Percentiles rank a stretch among this genome's conserved stretches.
Conservation (phyloP, 1,140 invertebrate genomes). For the Orius insidiosus region DNA sequence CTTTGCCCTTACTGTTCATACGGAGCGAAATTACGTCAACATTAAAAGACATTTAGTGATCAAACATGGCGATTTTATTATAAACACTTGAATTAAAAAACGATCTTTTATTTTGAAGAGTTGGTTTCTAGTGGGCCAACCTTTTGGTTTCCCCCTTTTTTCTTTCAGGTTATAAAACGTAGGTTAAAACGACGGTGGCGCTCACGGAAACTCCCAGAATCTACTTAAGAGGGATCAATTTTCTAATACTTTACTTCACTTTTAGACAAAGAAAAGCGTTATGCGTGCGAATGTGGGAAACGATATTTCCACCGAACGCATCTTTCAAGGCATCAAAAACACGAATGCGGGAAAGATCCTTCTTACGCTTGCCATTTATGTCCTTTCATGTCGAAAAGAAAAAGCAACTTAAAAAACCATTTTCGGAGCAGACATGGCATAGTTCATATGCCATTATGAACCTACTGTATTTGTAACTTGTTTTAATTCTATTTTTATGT, state of each 20-base stretch:
- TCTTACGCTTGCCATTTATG: constrained; percentile 45
- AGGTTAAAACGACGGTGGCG: no score
- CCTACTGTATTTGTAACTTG: no score
- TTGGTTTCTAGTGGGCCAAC: no score
- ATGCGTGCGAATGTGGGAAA: constrained; percentile 12
- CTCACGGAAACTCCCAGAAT: no score
- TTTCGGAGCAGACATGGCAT: constrained; percentile 15
- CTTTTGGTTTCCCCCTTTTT: no score
- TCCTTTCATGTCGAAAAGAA: constrained; percentile 15
- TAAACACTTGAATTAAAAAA: no score
- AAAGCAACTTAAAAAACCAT: constrained; percentile 9
- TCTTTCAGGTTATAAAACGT: no score
- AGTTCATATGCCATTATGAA: no score
- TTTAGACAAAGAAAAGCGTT: not conserved
- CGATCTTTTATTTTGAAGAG: no score
- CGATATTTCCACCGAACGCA: constrained; percentile 17
- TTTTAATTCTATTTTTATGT: no score
- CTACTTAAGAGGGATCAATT: no score
- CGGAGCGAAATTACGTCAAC: constrained; percentile 35
- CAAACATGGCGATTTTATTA: constrained; percentile 25
- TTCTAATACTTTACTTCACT: no score
- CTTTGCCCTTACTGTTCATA: constrained; percentile 32
- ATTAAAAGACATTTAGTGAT: constrained; percentile 35
- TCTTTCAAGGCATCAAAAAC: constrained; percentile 25
- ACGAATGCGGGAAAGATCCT: constrained; percentile 40